These are phyloP conservation scores for Calephelis nemesis DNA, from an alignment of 1,140 invertebrate species.

Conservation along the genomic window DNA sequence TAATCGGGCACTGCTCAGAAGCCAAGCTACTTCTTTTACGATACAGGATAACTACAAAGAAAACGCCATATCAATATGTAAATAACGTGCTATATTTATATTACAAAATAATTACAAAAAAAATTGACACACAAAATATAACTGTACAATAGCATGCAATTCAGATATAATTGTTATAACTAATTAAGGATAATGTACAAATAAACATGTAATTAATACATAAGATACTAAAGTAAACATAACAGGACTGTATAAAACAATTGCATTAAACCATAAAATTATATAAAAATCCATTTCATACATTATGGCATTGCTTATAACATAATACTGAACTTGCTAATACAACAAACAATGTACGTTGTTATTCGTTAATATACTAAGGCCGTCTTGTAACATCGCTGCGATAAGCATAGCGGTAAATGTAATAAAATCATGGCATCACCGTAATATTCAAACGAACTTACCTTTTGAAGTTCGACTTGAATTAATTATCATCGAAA, in stretches of 20 bases:
- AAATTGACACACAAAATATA: conserved; percentile 72
- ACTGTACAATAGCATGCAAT: conserved; percentile 74
- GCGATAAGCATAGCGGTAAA: conserved; percentile 23
- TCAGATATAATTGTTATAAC: conserved; percentile 59
- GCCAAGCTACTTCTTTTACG: not conserved
- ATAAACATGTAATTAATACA: conserved; percentile 36
- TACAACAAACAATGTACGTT: conserved; percentile 68
- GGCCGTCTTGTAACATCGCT: conserved; percentile 32
- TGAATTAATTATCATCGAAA: too few relatives aligned
- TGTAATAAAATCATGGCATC: not conserved
- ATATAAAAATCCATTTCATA: conserved; percentile 70
- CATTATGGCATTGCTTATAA: conserved; percentile 72
- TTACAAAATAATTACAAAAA: conserved; percentile 78
- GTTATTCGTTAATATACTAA: conserved; percentile 14
- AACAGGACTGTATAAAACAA: conserved; percentile 54
- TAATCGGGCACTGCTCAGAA: not conserved
- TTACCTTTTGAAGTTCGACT: too few relatives aligned
- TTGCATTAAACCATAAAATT: conserved; percentile 54
- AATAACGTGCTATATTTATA: conserved; percentile 79
- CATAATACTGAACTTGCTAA: conserved; percentile 76
- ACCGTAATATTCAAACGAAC: not conserved
- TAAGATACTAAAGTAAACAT: conserved; percentile 61
- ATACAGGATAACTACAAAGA: conserved; percentile 22
- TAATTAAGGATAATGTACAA: conserved; percentile 53
- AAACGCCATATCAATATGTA: conserved; percentile 57